Percentiles rank a stretch among this genome's conserved stretches.
Conservation (phyloP, 2,888 invertebrate genomes). For the Euphydryas editha region DNA sequence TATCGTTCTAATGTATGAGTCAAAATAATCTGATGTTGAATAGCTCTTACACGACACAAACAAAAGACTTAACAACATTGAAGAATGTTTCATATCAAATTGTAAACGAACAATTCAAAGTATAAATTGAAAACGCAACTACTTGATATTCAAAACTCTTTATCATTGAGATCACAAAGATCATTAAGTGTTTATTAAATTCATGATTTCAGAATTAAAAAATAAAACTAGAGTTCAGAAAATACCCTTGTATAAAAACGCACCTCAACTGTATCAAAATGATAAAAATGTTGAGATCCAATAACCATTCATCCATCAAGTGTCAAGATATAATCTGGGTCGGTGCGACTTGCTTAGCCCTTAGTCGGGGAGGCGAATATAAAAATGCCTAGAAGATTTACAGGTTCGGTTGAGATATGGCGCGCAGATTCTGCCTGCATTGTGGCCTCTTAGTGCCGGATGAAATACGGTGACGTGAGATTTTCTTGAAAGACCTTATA, state of each 20-base stretch:
- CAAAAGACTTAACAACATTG: too few species aligned
- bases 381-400: constrained; percentile 82
- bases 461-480: constrained; percentile 45
- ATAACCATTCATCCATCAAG: constrained; percentile 92
- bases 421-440: constrained; percentile 69
- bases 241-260: constrained; percentile 49
- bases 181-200: neutral
- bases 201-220: neutral
- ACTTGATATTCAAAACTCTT: too few species aligned
- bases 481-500: constrained; percentile 30
- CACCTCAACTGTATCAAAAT: constrained; percentile 82
- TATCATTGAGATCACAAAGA: neutral
- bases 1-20: too few species aligned
- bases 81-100: too few species aligned
- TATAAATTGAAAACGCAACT: too few species aligned
- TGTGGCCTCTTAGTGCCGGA: constrained; percentile 53
- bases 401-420: constrained; percentile 76
- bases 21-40: too few species aligned
- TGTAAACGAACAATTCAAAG: neutral
- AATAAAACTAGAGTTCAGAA: constrained; percentile 37
- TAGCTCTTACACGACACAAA: too few species aligned
- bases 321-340: constrained; percentile 88
- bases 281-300: constrained; percentile 87
- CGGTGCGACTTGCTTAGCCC: constrained; percentile 80
- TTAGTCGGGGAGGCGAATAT: constrained; percentile 75